phyloP scores from a whole-genome alignment of 2,113 vertebrate genomes.

The Phodopus roborovskii region DNA sequence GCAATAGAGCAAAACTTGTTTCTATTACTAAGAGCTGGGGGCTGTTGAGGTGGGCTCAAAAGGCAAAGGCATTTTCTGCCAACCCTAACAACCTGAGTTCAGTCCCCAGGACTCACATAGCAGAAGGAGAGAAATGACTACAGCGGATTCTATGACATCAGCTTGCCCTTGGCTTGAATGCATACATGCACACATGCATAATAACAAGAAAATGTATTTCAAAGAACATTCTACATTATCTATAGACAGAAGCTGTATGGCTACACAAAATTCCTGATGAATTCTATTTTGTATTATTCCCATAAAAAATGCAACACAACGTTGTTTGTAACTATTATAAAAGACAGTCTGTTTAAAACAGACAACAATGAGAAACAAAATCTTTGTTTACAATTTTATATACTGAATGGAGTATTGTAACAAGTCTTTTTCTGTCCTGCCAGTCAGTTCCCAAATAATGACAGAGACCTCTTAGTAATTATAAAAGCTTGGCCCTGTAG shows the following conservation, averaged over 20 bases:
- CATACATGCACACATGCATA: accelerated
- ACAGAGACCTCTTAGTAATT: neutral
- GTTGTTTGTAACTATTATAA: neutral
- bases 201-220: neutral
- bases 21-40: neutral
- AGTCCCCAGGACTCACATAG: no score
- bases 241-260: neutral
- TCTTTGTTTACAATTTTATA: neutral
- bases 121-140: neutral
- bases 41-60: neutral
- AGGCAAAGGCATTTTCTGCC: neutral
- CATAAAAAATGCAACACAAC: neutral
- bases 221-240: neutral
- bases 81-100: neutral
- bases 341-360: slow-evolving; percentile 31
- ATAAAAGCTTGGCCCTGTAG: neutral
- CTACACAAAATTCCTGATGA: slow-evolving; percentile 21
- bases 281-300: slow-evolving; percentile 3
- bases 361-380: slow-evolving; percentile 23
- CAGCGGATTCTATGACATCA: no score
- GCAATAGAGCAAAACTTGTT: neutral
- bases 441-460: neutral
- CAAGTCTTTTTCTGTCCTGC: neutral
- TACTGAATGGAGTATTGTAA: neutral
- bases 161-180: neutral